Percentiles rank a stretch among this genome's conserved stretches.
Conservation (phyloP, 2,888 invertebrate species). For the Lissocephala sabroskyi region DNA sequence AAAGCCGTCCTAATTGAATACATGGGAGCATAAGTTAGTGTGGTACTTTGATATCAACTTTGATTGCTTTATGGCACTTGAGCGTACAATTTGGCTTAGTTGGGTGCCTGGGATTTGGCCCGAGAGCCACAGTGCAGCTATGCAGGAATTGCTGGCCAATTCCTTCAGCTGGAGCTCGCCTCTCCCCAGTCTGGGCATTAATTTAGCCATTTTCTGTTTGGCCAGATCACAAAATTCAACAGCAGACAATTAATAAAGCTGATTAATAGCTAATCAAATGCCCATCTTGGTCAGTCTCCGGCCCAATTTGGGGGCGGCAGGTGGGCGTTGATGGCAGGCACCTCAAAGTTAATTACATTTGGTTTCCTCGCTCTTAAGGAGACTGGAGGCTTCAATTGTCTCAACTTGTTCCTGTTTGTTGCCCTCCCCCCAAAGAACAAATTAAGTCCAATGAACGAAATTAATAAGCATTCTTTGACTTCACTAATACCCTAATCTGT, state of each 20-base stretch:
- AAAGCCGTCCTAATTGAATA: slow-evolving; percentile 60
- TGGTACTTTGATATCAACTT: slow-evolving; percentile 61
- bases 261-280: background rate
- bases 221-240: slow-evolving; percentile 2
- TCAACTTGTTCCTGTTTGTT: too few species aligned
- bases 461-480: too few species aligned
- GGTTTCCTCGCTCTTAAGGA: too few species aligned
- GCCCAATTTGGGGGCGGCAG: too few species aligned
- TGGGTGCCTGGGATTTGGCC: slow-evolving; percentile 14
- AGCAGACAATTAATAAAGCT: slow-evolving; percentile 4
- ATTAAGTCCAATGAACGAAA: too few species aligned
- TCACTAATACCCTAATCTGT: too few species aligned
- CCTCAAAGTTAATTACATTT: too few species aligned
- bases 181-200: background rate
- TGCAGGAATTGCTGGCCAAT: background rate
- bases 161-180: background rate
- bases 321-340: too few species aligned
- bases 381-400: too few species aligned
- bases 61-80: slow-evolving; percentile 63
- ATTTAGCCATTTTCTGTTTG: too few species aligned
- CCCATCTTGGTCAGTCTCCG: too few species aligned
- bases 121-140: background rate
- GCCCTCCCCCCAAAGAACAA: too few species aligned
- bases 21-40: slow-evolving; percentile 62
- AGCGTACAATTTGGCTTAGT: slow-evolving; percentile 57